Evolutionary conservation across 2,797 vertebrate genomes (phyloP).

Genomic region (Anableps anableps): DNA sequence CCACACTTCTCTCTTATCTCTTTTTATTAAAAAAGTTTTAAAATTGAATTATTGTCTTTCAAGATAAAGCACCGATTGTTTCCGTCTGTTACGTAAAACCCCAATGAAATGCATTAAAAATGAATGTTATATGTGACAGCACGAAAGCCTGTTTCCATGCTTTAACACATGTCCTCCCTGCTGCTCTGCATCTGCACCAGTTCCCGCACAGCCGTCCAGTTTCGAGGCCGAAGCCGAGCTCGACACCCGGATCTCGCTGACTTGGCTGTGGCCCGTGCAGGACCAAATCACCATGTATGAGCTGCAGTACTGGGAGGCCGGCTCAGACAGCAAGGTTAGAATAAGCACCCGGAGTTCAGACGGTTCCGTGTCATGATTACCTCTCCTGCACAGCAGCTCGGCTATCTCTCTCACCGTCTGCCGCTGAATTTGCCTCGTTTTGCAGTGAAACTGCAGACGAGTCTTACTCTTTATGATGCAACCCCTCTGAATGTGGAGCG

Average conservation of each 20-base stretch:
- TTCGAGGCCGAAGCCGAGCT: slow-evolving; percentile 93
- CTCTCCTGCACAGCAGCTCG: background rate
- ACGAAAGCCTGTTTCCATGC: background rate
- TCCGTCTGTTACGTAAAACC: background rate
- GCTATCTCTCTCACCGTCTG: background rate
- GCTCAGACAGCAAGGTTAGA: slow-evolving; percentile 86
- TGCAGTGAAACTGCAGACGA: slow-evolving; percentile 23
- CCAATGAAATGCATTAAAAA: background rate
- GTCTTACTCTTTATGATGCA: slow-evolving; percentile 54
- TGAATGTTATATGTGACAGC: background rate
- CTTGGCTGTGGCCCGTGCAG: slow-evolving; percentile 91
- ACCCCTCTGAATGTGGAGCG: slow-evolving; percentile 38
- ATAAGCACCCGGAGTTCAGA: slow-evolving; percentile 21
- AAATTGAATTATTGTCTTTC: too few species aligned
- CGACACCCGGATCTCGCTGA: slow-evolving; percentile 89
- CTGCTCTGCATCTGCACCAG: slow-evolving; percentile 72
- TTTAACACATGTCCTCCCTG: slow-evolving; percentile 10
- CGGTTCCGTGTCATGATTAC: slow-evolving; percentile 24
- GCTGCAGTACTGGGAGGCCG: slow-evolving; percentile 89
- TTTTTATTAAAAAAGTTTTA: too few species aligned
- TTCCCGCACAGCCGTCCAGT: slow-evolving; percentile 92
- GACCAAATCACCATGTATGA: slow-evolving; percentile 92
- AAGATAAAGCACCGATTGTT: background rate
- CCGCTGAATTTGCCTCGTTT: slow-evolving; percentile 28
- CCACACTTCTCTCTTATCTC: too few species aligned